A percentile compares a stretch with the other conserved stretches of the same genome.
phyloP scores from a whole-genome alignment of 2,888 invertebrate genomes.

The Podotricha telesiphe region DNA sequence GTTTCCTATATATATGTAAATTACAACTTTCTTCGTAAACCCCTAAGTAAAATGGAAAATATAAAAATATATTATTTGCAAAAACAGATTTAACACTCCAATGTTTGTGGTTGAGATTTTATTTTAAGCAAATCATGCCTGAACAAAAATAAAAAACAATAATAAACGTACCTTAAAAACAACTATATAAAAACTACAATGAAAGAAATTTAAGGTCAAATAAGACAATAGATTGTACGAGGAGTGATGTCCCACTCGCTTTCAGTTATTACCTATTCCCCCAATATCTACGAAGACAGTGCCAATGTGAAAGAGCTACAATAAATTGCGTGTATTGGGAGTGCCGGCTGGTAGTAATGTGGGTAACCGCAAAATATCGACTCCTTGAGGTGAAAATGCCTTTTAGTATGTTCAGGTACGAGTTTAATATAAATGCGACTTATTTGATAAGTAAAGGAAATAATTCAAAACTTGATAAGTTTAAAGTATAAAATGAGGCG shows the following conservation, averaged over 20 bases:
- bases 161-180: not conserved
- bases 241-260: constrained; percentile 10
- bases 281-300: constrained; percentile 18
- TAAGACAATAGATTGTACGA: constrained; percentile 2
- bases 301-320: constrained; percentile 18
- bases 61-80: too few relatives aligned
- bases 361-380: constrained; percentile 25
- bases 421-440: not conserved
- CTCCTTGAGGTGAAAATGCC: constrained; percentile 28
- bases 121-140: too few relatives aligned
- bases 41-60: too few relatives aligned
- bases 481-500: too few relatives aligned
- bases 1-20: too few relatives aligned
- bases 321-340: constrained; percentile 33
- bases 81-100: too few relatives aligned
- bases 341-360: constrained; percentile 31
- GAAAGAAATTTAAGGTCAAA: constrained; percentile 5
- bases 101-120: too few relatives aligned
- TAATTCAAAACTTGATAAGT: not conserved
- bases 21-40: too few relatives aligned
- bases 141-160: not conserved
- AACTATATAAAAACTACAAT: not conserved
- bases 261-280: constrained; percentile 22
- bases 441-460: not conserved
- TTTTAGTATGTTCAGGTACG: not conserved